Conservation (phyloP, 1,140 invertebrate species). For the Drosophila lacteicornis region DNA sequence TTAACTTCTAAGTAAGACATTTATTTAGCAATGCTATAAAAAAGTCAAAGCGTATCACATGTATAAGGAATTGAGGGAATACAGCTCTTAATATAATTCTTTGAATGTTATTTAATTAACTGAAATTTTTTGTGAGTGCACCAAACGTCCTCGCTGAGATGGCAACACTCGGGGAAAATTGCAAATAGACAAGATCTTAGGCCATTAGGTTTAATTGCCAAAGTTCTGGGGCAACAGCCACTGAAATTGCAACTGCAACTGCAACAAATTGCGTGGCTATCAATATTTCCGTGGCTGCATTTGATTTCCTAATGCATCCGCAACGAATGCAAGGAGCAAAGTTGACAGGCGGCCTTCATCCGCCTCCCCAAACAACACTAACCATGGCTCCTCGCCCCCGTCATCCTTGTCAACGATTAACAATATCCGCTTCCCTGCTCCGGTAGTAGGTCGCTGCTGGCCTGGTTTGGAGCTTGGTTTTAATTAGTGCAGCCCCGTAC, state of each 20-base stretch:
- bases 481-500: slow-evolving; percentile 77
- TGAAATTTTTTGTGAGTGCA: slow-evolving; percentile 10
- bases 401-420: slow-evolving; percentile 54
- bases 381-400: neutral
- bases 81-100: too few species aligned
- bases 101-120: too few species aligned
- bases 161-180: slow-evolving; percentile 50
- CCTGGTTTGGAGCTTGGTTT: slow-evolving; percentile 69
- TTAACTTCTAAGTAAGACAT: neutral
- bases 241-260: slow-evolving; percentile 44
- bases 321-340: slow-evolving; percentile 38
- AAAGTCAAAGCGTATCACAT: neutral
- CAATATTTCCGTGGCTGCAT: slow-evolving; percentile 73
- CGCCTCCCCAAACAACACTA: slow-evolving; percentile 3
- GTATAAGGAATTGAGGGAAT: too few species aligned
- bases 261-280: slow-evolving; percentile 72
- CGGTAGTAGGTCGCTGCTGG: slow-evolving; percentile 34
- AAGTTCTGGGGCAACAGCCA: slow-evolving; percentile 23
- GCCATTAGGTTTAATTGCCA: slow-evolving; percentile 75
- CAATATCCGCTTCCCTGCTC: slow-evolving; percentile 41
- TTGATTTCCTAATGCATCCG: slow-evolving; percentile 75
- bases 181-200: slow-evolving; percentile 48
- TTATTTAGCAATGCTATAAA: neutral
- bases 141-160: slow-evolving; percentile 17
- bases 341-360: slow-evolving; percentile 52